Conservation (phyloP, 2,888 invertebrate genomes). For the Holacanthella duospinosa region DNA sequence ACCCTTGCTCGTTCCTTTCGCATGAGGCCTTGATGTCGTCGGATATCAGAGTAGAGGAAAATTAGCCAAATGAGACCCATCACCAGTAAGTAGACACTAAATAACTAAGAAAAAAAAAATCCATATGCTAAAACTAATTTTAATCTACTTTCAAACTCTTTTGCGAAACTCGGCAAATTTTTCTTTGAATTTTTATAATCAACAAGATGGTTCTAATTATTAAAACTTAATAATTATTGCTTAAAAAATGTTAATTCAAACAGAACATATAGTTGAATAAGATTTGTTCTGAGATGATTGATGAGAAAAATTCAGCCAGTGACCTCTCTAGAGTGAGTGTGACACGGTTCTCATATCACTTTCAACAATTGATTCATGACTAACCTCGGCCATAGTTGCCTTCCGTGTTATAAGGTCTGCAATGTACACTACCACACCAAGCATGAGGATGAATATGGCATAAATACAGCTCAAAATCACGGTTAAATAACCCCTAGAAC, state of each 20-base stretch:
- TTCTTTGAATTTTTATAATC: background rate
- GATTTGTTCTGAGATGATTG: too few relatives aligned
- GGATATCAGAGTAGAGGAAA: constrained; percentile 54
- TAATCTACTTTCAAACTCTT: background rate
- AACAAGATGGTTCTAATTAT: too few relatives aligned
- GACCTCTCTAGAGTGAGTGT: background rate
- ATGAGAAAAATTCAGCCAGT: too few relatives aligned
- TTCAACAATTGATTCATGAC: constrained; percentile 15
- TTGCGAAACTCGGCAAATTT: background rate
- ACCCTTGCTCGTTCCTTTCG: constrained; percentile 21
- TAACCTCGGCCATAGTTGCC: constrained; percentile 49
- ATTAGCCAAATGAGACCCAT: constrained; percentile 53
- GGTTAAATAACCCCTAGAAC: constrained; percentile 51
- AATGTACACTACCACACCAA: constrained; percentile 55
- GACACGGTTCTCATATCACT: constrained; percentile 20
- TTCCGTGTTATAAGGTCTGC: constrained; percentile 49
- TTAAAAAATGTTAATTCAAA: too few relatives aligned
- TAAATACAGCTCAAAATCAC: constrained; percentile 57
- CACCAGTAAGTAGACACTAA: constrained; percentile 51
- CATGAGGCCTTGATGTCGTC: constrained; percentile 46
- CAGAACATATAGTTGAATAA: too few relatives aligned
- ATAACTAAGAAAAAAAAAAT: constrained; percentile 45
- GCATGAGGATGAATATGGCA: constrained; percentile 55
- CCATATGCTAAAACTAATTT: too few relatives aligned
- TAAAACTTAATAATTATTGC: too few relatives aligned